These are phyloP conservation scores for Andrena praecox DNA, from an alignment of 2,888 invertebrate genomes.

Conservation along the genomic window DNA sequence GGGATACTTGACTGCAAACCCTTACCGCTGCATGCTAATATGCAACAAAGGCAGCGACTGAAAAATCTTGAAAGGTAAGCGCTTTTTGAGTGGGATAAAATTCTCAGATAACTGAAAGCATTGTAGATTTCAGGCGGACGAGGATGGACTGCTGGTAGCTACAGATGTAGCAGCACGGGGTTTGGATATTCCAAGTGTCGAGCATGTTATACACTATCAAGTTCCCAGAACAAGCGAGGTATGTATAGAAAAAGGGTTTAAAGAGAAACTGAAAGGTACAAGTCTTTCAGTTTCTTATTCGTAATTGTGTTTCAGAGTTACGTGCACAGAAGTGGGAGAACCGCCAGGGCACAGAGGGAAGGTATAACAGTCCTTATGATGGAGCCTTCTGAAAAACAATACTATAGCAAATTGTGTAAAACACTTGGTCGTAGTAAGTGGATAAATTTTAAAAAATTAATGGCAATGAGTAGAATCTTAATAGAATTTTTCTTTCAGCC, in stretches of 20 bases:
- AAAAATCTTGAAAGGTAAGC: slow-evolving; percentile 94
- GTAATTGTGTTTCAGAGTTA: slow-evolving; percentile 89
- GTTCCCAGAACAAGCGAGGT: slow-evolving; percentile 97
- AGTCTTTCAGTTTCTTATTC: slow-evolving; percentile 33
- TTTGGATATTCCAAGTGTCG: slow-evolving; percentile 96
- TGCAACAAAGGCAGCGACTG: slow-evolving; percentile 97
- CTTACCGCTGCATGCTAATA: slow-evolving; percentile 93
- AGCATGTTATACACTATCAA: slow-evolving; percentile 98
- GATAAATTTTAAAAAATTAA: slow-evolving; percentile 3
- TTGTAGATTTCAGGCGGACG: slow-evolving; percentile 89
- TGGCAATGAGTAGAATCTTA: neutral
- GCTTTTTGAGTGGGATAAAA: neutral
- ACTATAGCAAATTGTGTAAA: slow-evolving; percentile 92
- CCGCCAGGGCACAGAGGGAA: slow-evolving; percentile 94
- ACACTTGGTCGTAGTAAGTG: slow-evolving; percentile 93
- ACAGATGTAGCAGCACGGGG: slow-evolving; percentile 99
- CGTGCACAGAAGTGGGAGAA: slow-evolving; percentile 98
- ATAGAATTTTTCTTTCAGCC: slow-evolving; percentile 85
- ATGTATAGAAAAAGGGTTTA: neutral
- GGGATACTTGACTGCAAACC: slow-evolving; percentile 90
- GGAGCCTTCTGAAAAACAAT: slow-evolving; percentile 93
- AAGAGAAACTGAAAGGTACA: neutral
- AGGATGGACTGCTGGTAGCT: slow-evolving; percentile 92
- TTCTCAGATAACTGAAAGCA: slow-evolving; percentile 11
- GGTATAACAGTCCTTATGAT: slow-evolving; percentile 97